Evolutionary conservation across 2,113 vertebrate species (phyloP).

Genomic region (Procavia capensis): DNA sequence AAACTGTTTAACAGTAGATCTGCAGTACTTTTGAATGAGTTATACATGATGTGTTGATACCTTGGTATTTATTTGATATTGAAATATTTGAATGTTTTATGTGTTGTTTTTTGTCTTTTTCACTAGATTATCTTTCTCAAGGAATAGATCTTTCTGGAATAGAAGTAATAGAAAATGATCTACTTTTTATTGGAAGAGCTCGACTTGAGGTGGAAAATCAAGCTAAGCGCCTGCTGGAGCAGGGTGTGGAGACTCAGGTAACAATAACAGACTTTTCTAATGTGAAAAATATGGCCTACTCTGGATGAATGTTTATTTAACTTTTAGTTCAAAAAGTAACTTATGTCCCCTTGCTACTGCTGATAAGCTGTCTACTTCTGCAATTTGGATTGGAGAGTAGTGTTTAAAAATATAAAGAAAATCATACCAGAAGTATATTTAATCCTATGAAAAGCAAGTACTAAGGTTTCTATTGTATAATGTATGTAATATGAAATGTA

Average conservation of each 20-base stretch:
- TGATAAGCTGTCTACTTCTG: background rate
- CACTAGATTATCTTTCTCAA: slow-evolving; percentile 97
- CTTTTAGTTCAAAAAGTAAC: background rate
- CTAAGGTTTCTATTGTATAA: slow-evolving; percentile 19
- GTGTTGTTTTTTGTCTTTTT: slow-evolving; percentile 28
- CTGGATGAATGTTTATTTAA: slow-evolving; percentile 26
- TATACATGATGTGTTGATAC: background rate
- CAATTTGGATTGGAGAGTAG: background rate
- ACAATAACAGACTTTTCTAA: slow-evolving; percentile 63
- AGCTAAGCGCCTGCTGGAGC: slow-evolving; percentile 96
- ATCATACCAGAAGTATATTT: slow-evolving; percentile 6
- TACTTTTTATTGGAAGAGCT: slow-evolving; percentile 97
- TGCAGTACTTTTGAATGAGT: slow-evolving; percentile 8
- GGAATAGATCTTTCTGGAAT: slow-evolving; percentile 97
- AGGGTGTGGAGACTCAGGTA: slow-evolving; percentile 99
- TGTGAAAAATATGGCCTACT: background rate
- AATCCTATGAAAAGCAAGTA: slow-evolving; percentile 36
- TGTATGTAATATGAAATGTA: background rate
- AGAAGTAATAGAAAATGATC: slow-evolving; percentile 97
- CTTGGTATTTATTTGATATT: slow-evolving; percentile 9
- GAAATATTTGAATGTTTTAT: slow-evolving; percentile 57
- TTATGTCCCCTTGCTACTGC: background rate
- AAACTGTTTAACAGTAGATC: background rate
- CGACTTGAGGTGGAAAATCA: slow-evolving; percentile 98
- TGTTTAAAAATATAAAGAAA: background rate